phyloP scores from a whole-genome alignment of 1,140 invertebrate genomes.

The Pogonomyrmex barbatus region DNA sequence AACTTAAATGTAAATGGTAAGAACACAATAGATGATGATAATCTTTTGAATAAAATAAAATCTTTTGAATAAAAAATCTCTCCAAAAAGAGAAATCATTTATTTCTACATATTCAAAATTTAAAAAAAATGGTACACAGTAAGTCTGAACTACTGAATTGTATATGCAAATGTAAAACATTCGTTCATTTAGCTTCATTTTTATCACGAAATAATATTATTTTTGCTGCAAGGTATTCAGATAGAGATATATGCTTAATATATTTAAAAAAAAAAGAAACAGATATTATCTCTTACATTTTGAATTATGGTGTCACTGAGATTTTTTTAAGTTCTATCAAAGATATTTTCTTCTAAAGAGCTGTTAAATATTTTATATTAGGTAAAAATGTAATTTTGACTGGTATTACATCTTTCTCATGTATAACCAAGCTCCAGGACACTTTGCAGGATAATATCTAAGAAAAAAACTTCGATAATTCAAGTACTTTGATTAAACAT shows the following conservation, averaged over 20 bases:
- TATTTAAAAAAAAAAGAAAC: neutral
- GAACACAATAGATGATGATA: neutral
- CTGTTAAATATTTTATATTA: neutral
- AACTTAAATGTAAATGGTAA: neutral
- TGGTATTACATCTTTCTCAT: constrained; percentile 17
- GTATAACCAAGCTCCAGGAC: constrained; percentile 48
- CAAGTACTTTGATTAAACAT: constrained; percentile 71
- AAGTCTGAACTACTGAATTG: constrained; percentile 3
- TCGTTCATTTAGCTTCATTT: constrained; percentile 11
- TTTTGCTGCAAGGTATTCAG: constrained; percentile 10
- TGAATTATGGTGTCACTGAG: neutral
- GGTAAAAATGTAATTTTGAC: constrained; percentile 8
- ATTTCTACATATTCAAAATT: constrained; percentile 30
- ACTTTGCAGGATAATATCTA: constrained; percentile 12
- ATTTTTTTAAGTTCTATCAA: neutral
- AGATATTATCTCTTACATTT: neutral
- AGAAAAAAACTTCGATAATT: constrained; percentile 68
- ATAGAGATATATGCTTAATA: neutral
- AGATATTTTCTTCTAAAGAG: neutral
- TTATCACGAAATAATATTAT: constrained; percentile 15
- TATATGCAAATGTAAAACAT: constrained; percentile 30
- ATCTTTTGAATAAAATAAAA: constrained; percentile 4
- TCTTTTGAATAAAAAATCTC: constrained; percentile 2
- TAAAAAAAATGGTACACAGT: constrained; percentile 2
- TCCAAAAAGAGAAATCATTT: constrained; percentile 4